Evolutionary conservation across 2,888 invertebrate species (phyloP).

Genomic region (Fragum sueziense): DNA sequence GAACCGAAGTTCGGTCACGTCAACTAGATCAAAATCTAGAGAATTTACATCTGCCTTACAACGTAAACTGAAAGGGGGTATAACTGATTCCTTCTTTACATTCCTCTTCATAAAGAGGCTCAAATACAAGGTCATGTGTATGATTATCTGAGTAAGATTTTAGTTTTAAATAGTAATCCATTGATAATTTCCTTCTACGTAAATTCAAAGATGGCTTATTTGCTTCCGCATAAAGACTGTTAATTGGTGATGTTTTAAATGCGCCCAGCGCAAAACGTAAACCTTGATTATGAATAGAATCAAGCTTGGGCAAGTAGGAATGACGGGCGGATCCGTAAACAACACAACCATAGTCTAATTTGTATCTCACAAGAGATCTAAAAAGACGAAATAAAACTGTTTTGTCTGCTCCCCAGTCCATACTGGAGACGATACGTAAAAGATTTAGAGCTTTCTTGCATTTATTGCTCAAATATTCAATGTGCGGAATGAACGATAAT

Average conservation of each 20-base stretch:
- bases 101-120: background rate
- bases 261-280: conserved; percentile 41
- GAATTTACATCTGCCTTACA: background rate
- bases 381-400: conserved; percentile 28
- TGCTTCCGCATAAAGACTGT: conserved; percentile 42
- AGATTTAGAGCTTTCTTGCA: conserved; percentile 51
- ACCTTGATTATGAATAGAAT: conserved; percentile 55
- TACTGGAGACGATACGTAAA: conserved; percentile 34
- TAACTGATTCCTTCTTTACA: background rate
- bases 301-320: conserved; percentile 41
- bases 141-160: conserved; percentile 9
- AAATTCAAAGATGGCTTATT: conserved; percentile 28
- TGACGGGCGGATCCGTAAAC: conserved; percentile 50
- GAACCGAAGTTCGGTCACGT: background rate
- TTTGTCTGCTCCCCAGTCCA: conserved; percentile 43
- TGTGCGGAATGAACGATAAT: conserved; percentile 46
- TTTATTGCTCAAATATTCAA: conserved; percentile 32
- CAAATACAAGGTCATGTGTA: conserved; percentile 14
- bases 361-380: conserved; percentile 39
- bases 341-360: conserved; percentile 50
- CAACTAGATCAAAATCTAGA: conserved; percentile 1
- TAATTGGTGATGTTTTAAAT: conserved; percentile 44
- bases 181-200: conserved; percentile 11
- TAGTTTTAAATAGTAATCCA: conserved; percentile 27
- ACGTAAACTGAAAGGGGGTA: conserved; percentile 23